phyloP scores from a whole-genome alignment of 2,797 vertebrate species.

The Characodon lateralis region DNA sequence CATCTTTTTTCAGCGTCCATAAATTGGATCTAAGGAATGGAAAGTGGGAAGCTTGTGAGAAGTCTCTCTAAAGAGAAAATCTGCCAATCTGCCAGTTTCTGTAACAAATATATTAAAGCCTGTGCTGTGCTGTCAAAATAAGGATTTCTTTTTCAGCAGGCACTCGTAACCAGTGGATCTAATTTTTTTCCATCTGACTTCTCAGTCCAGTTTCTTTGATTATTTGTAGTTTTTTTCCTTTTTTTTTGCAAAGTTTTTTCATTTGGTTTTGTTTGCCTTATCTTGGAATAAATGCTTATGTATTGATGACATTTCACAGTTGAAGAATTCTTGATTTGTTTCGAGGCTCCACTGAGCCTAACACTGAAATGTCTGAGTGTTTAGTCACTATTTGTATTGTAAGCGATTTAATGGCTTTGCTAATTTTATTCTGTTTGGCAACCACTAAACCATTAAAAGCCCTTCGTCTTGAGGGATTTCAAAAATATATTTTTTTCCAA shows the following conservation, averaged over 20 bases:
- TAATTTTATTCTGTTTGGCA: background rate
- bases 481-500: background rate
- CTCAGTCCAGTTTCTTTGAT: background rate
- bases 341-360: background rate
- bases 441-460: background rate
- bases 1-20: constrained; percentile 12
- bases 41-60: constrained; percentile 36
- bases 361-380: background rate
- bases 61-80: constrained; percentile 46
- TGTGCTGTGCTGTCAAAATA: constrained; percentile 52
- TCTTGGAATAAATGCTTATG: background rate
- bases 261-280: background rate
- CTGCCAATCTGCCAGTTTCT: constrained; percentile 40
- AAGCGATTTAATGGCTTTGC: background rate
- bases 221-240: background rate
- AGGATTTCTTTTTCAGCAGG: constrained; percentile 44
- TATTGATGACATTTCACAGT: constrained; percentile 3
- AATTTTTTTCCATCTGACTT: constrained; percentile 4
- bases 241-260: background rate
- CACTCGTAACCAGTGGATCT: constrained; percentile 9
- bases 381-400: background rate
- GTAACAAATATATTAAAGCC: constrained; percentile 44
- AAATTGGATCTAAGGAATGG: constrained; percentile 37
- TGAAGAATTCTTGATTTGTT: background rate
- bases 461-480: background rate